A percentile compares a stretch with the other conserved stretches of the same genome.
Conservation (phyloP, 1,140 invertebrate species). For the Hylyphantes graminicola region DNA sequence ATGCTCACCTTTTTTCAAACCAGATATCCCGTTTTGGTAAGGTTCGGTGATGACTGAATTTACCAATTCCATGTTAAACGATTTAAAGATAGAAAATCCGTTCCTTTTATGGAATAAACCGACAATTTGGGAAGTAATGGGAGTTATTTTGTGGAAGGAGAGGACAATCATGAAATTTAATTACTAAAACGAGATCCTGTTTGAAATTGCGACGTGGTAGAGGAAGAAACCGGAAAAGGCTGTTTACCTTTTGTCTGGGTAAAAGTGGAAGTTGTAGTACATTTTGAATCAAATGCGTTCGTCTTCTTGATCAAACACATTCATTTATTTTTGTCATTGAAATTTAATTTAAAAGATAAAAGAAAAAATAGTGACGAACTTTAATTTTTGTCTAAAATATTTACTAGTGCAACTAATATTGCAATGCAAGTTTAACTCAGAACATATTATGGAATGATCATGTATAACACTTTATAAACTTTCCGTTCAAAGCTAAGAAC, state of each 20-base stretch:
- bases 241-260: constrained; percentile 26
- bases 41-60: constrained; percentile 13
- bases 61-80: constrained; percentile 15
- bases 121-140: neutral
- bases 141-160: neutral
- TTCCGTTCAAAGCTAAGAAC: too few relatives aligned
- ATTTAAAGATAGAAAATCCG: neutral
- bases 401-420: too few relatives aligned
- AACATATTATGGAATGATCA: too few relatives aligned
- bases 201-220: neutral
- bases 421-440: too few relatives aligned
- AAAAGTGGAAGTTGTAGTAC: constrained; percentile 5
- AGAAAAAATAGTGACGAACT: too few relatives aligned
- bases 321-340: too few relatives aligned
- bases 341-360: too few relatives aligned
- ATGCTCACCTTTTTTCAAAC: constrained; percentile 16
- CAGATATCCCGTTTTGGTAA: constrained; percentile 27
- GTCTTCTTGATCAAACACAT: neutral
- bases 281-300: neutral
- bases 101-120: neutral
- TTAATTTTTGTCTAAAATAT: too few relatives aligned
- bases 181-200: neutral
- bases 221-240: constrained; percentile 1
- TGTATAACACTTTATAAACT: too few relatives aligned
- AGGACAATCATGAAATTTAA: neutral